Percentiles rank a stretch among this genome's conserved stretches.
Conservation (phyloP, 2,113 vertebrate genomes). For the Ia io region DNA sequence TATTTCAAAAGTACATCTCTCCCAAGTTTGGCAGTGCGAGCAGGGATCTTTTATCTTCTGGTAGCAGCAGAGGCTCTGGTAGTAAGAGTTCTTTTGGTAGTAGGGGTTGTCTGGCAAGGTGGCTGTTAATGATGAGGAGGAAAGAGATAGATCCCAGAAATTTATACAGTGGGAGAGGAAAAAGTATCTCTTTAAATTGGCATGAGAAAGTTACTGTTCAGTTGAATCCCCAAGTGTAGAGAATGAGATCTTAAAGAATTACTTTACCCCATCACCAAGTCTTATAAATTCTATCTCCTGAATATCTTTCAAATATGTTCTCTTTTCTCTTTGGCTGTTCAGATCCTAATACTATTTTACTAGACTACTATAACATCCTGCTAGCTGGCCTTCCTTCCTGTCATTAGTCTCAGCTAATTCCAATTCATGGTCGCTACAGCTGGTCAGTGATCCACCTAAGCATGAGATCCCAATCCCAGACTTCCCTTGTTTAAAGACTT, state of each 20-base stretch:
- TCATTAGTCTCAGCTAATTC: background rate
- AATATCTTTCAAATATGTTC: background rate
- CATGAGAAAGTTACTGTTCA: background rate
- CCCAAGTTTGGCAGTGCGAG: background rate
- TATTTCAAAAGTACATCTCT: background rate
- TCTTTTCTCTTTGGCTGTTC: background rate
- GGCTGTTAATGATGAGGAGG: background rate
- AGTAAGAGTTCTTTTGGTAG: background rate
- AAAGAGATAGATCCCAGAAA: background rate
- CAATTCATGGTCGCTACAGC: background rate
- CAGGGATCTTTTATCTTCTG: background rate
- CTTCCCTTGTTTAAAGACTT: background rate
- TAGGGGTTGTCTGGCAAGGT: background rate
- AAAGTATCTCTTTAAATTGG: background rate
- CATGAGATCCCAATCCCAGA: background rate
- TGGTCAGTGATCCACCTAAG: background rate
- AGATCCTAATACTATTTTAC: background rate
- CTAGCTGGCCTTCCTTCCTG: background rate
- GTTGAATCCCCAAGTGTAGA: background rate
- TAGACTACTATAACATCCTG: background rate
- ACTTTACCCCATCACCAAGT: background rate
- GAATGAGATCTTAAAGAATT: slow-evolving; percentile 3
- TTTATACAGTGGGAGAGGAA: background rate
- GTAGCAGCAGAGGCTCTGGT: background rate
- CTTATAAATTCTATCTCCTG: background rate